Base-by-base conservation (phyloP, 1,140 invertebrate species). In the Ceratosolen solmsi region DNA sequence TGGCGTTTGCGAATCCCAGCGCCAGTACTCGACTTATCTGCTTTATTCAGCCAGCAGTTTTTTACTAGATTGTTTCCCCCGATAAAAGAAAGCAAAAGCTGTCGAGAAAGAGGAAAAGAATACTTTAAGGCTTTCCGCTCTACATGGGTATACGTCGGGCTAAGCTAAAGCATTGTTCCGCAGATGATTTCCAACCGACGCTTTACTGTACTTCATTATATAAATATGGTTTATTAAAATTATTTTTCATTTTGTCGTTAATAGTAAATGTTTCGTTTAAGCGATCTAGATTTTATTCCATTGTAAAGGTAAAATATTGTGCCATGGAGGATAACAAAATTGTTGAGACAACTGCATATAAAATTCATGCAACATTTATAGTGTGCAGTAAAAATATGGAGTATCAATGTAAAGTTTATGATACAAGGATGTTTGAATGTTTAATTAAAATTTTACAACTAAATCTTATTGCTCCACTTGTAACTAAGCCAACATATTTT, bases 121-220 rank as follows among this genome's bases (percentile, higher is more conserved):
- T n/a, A 8, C 33, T 8, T 9, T 25, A 13, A 41, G 27, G 20
- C 36, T 11, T 38, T 11, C 5, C n/a, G n/a, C n/a, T n/a, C n/a
- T n/a, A n/a, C n/a, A n/a, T n/a, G 36, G 36, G 36, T 70, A 70
- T 20, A 41, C 20, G 38, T 70, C 65, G n/a, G 20, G 38, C 11
- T 4, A 20, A 70, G 38, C 41, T 38, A 70, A 70, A 70, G 17
- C 22, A 20, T 7, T 41, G 38, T 70, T 70, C 65, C 38, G 5
- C 22, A 70, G 36, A 41, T 70, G 65, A 41, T 70, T 70, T 70
- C 27, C 65, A n/a, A 70, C 36, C 36, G 38, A 46, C 65, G 30
- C 60, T 2, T 5, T 63, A 0, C 3, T 25, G 60, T 20, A 13
- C 30, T 70, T 1, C 20, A 33, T 20, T 7, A n/a, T 46, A 41